Conservation (phyloP, 2,113 vertebrate species). For the Melierax canorus region DNA sequence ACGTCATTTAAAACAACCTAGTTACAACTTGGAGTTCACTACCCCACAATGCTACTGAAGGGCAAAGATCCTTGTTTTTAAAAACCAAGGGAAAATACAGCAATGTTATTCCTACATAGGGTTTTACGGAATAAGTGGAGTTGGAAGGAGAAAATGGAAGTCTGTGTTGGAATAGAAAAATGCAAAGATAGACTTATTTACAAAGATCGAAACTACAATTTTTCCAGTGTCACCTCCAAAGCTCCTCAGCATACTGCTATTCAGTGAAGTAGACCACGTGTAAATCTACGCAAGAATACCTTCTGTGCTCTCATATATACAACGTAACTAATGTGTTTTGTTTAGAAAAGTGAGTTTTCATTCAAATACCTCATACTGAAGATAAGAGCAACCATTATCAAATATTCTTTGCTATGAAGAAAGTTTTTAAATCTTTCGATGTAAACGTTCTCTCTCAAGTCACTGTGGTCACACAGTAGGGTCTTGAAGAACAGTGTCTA, state of each 20-base stretch:
- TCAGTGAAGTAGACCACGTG: background rate
- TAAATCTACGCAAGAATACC: slow-evolving; percentile 29
- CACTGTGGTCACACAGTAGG: slow-evolving; percentile 55
- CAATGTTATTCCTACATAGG: background rate
- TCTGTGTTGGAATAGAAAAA: slow-evolving; percentile 8
- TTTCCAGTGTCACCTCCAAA: slow-evolving; percentile 31
- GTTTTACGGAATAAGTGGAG: background rate
- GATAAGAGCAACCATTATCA: slow-evolving; percentile 96
- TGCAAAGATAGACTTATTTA: background rate
- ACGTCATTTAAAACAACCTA: background rate
- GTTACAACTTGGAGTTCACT: background rate
- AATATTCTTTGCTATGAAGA: slow-evolving; percentile 73
- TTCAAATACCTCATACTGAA: slow-evolving; percentile 66
- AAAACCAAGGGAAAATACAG: background rate
- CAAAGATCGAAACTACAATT: slow-evolving; percentile 38
- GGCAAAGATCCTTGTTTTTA: background rate
- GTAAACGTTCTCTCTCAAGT: slow-evolving; percentile 58
- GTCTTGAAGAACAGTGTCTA: slow-evolving; percentile 58
- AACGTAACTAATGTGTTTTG: background rate
- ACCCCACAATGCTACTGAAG: background rate
- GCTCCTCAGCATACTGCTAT: background rate
- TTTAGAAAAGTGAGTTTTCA: slow-evolving; percentile 32
- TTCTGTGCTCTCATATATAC: slow-evolving; percentile 31
- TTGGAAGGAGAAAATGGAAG: background rate
- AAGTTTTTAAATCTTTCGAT: slow-evolving; percentile 48